phyloP scores from a whole-genome alignment of 2,113 vertebrate species.

The Amazona guildingii region DNA sequence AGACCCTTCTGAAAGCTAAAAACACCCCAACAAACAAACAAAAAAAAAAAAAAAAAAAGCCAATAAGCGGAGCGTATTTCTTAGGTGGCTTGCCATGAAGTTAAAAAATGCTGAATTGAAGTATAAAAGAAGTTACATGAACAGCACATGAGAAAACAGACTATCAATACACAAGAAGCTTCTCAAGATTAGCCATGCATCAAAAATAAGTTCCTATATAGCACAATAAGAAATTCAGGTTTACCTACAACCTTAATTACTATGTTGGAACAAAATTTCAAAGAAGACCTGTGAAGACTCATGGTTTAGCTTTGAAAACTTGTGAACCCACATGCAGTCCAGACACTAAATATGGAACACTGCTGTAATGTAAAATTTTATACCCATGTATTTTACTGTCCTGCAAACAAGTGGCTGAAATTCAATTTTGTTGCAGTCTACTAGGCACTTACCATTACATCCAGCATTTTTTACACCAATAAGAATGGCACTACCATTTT shows the following conservation, averaged over 20 bases:
- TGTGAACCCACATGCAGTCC: not conserved
- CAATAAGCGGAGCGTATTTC: not conserved
- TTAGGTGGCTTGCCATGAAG: not conserved
- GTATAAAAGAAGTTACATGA: not conserved
- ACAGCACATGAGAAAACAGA: not conserved
- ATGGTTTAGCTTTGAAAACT: not conserved
- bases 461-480: not conserved
- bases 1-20: slow-evolving; percentile 77
- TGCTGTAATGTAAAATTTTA: not conserved
- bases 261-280: not conserved
- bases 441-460: slow-evolving; percentile 8
- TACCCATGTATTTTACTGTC: not conserved
- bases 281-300: not conserved
- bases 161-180: not conserved
- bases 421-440: not conserved
- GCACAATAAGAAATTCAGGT: not conserved
- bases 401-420: not conserved
- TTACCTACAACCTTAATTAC: not conserved
- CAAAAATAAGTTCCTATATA: not conserved
- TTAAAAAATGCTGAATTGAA: not conserved
- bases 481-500: slow-evolving; percentile 69
- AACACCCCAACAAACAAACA: not conserved
- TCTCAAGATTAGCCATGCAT: not conserved
- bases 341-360: not conserved
- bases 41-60: not conserved